Evolutionary conservation across 2,888 invertebrate genomes (phyloP), one percentile per base, ranked within the genome.

Genomic region (Congeria kusceri): DNA sequence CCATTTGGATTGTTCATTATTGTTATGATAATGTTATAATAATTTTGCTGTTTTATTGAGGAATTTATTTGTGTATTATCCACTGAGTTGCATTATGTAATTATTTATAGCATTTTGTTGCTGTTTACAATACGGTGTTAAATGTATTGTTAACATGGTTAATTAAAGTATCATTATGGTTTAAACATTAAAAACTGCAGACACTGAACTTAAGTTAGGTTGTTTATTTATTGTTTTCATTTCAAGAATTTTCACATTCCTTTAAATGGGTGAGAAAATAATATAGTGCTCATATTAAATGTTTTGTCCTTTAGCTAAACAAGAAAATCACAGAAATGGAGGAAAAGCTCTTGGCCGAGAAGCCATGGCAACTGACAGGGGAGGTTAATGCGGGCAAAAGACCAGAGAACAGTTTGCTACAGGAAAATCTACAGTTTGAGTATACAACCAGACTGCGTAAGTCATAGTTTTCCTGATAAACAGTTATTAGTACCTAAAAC

Each of bases 341-440:
- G 86, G 92, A 94, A 58, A 91, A 90, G 49, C 93, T 93, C 83
- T 91, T 99, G 39, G 95, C 95, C 15, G 97, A 97, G 80, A 98
- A 98, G 87, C 96, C 97, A 0, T 99, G 99, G 99, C 97, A 98
- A 91, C 93, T 99, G 58, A 96, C 96, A 91, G 99, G 99, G 80
- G 99, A 99, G 95, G 95, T 97, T 0, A 95, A 95, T 72, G 97
- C 96, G 0, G 94, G 95, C 0, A 95, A 94, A 76, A 95, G 99
- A 69, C 99, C 99, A 0, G 96, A 97, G 92, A 98, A 99, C 94
- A 98, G 98, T 0, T 94, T 99, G 27, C 94, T 99, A 0, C 96
- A 98, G 94, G 98, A 99, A 94, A 96, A 97, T 76, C 95, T 99
- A 0, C 97, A 98, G 91, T 98, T 98, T 94, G 98, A 98, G 91